Evolutionary conservation across 2,797 vertebrate species (phyloP), one percentile per base, ranked within the genome.

Genomic region (Peromyscus eremicus): DNA sequence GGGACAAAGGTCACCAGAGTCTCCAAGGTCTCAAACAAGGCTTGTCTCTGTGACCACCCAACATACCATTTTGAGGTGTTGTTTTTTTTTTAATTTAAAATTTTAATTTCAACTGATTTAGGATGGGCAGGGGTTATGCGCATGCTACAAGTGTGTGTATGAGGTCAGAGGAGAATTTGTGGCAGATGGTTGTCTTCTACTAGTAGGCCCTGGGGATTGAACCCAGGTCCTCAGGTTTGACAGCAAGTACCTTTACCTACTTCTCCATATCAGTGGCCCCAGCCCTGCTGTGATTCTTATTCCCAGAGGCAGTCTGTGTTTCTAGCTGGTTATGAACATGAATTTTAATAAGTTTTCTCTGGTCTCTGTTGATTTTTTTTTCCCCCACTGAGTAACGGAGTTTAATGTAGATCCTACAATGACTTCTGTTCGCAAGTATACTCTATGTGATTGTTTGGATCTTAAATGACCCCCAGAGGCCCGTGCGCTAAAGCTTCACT

Each of bases 271-370:
- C 64, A 52, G 3, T 6, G 23, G 14, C 12, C 34, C 83, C 64
- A 70, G 64, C 32, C 21, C 32, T 52, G 70, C 21, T 66, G 82
- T n/a, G 29, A n/a, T n/a, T 85, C 46, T n/a, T 5, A 70, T 52
- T 86, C 64, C 64, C 83, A 0, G 32, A 70, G 83, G 46, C 83
- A 52, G 32, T 10, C 21, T 70, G 34, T 85, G 43, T 70, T 86
- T 52, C 64, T 52, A 86, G 32, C 14, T 70, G 43, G 68, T 70
- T 64, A 70, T 27, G 64, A 86, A 86, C 43, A 52, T 86, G 64
- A 70, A 86, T 86, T 86, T 86, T 86, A 86, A n/a, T 27, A 86
- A 86, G 32, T 86, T 86, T 70, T 70, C 64, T 86, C 83, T 86
- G 52, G 83, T 70, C 83, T 70, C 43, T 52, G 49, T 52, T 70